Evolutionary conservation across 2,113 vertebrate species (phyloP).

Genomic region (Bambusicola thoracicus): DNA sequence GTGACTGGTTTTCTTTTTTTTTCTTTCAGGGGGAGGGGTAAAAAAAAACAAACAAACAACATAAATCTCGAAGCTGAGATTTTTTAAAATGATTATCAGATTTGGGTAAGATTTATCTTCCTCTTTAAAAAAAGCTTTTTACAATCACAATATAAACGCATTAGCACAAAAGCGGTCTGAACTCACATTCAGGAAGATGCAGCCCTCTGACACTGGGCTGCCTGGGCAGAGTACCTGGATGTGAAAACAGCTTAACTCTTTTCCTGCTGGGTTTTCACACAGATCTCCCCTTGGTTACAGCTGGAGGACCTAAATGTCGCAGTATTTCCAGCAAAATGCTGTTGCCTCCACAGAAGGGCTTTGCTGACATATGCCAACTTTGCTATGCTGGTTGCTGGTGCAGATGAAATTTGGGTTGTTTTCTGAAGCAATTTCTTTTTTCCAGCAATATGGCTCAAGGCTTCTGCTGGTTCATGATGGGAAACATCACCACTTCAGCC

Average conservation of each 20-base stretch:
- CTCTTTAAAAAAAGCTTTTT: conserved; percentile 65
- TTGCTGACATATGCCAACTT: neutral
- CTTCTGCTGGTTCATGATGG: neutral
- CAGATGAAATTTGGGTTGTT: rapidly evolving
- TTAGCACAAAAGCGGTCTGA: conserved; percentile 54
- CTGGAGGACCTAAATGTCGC: neutral
- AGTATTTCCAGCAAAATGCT: neutral
- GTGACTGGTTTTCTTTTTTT: neutral
- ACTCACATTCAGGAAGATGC: conserved; percentile 4
- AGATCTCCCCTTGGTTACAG: neutral
- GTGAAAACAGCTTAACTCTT: conserved; percentile 41
- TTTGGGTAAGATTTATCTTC: conserved; percentile 78
- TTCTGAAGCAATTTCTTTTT: neutral
- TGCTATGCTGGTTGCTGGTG: neutral
- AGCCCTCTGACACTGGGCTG: neutral
- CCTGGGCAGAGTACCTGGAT: neutral
- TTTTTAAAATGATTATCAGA: conserved; percentile 78
- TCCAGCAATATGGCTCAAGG: rapidly evolving
- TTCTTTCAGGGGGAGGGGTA: rapidly evolving
- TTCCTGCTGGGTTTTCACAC: neutral
- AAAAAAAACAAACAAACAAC: neutral
- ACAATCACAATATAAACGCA: conserved; percentile 50
- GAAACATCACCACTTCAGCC: rapidly evolving
- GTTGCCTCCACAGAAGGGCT: neutral
- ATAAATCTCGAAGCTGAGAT: conserved; percentile 72